Evolutionary conservation across 2,888 invertebrate genomes (phyloP).

Genomic region (Andrena haemorrhoa): DNA sequence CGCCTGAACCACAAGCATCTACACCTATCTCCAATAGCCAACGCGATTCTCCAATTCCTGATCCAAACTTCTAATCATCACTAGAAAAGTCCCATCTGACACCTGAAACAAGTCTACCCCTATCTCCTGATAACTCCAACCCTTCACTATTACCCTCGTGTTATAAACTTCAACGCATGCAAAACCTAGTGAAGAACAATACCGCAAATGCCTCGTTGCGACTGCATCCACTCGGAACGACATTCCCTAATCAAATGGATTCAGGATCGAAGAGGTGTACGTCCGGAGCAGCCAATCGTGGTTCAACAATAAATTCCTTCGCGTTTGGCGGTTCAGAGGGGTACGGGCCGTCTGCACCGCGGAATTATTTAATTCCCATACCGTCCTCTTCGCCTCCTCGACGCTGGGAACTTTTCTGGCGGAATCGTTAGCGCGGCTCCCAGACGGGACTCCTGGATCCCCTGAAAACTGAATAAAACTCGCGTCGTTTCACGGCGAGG

Average conservation of each 20-base stretch:
- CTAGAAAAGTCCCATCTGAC: too few species aligned
- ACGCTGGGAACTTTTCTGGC: slow-evolving; percentile 62
- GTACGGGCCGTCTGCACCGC: slow-evolving; percentile 49
- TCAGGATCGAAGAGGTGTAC: slow-evolving; percentile 40
- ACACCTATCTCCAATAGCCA: too few species aligned
- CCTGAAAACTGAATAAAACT: slow-evolving; percentile 76
- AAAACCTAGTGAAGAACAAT: slow-evolving; percentile 4
- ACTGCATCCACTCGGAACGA: neutral
- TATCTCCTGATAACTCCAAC: too few species aligned
- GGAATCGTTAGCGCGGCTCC: slow-evolving; percentile 71
- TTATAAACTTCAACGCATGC: too few species aligned
- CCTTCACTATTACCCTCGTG: too few species aligned
- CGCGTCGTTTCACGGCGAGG: slow-evolving; percentile 65
- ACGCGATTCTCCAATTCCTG: too few species aligned
- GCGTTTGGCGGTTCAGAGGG: neutral
- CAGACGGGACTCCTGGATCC: slow-evolving; percentile 68
- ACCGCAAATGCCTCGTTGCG: neutral
- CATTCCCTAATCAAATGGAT: slow-evolving; percentile 27
- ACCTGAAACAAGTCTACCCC: too few species aligned
- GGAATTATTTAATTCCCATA: slow-evolving; percentile 73
- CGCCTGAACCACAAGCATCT: too few species aligned
- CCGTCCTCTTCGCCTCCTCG: slow-evolving; percentile 47
- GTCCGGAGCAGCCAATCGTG: slow-evolving; percentile 43
- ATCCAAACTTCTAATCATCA: too few species aligned
- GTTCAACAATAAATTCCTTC: slow-evolving; percentile 29